Percentiles rank a stretch among this genome's conserved stretches.
phyloP scores from a whole-genome alignment of 2,113 vertebrate species.

The Semnornis frantzii region DNA sequence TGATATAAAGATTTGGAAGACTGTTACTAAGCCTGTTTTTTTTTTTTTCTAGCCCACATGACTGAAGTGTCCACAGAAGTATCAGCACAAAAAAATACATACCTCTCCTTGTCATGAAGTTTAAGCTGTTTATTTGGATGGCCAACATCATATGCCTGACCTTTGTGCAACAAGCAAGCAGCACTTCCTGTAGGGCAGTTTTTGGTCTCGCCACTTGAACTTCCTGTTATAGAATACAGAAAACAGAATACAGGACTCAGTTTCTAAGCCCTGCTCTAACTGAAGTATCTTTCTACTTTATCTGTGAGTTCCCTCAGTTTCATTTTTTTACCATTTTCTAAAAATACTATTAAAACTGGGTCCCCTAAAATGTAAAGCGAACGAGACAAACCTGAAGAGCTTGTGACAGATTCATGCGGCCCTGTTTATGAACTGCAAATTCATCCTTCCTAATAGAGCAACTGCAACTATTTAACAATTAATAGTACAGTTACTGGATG shows the following conservation, averaged over 20 bases:
- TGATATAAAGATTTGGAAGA: background rate
- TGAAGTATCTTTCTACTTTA: background rate
- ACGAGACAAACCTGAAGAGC: background rate
- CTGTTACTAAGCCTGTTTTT: background rate
- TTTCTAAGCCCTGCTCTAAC: background rate
- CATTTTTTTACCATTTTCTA: background rate
- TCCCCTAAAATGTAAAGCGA: background rate
- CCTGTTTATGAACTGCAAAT: background rate
- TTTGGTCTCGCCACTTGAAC: constrained; percentile 51
- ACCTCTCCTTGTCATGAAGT: constrained; percentile 84
- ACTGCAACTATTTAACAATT: background rate
- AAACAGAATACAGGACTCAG: background rate
- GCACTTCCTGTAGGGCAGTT: constrained; percentile 81
- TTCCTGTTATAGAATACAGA: background rate
- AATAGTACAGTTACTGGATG: background rate
- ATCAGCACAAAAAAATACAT: background rate
- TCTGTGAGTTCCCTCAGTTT: background rate
- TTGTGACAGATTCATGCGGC: background rate
- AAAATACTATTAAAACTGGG: background rate
- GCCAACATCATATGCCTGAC: constrained; percentile 80
- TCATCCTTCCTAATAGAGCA: background rate
- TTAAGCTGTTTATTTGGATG: constrained; percentile 77
- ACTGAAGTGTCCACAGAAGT: background rate
- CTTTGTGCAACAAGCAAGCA: constrained; percentile 82
- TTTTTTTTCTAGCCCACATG: background rate